Base-by-base conservation (phyloP, 2,113 vertebrate genomes). In the Tychaedon coryphoeus region DNA sequence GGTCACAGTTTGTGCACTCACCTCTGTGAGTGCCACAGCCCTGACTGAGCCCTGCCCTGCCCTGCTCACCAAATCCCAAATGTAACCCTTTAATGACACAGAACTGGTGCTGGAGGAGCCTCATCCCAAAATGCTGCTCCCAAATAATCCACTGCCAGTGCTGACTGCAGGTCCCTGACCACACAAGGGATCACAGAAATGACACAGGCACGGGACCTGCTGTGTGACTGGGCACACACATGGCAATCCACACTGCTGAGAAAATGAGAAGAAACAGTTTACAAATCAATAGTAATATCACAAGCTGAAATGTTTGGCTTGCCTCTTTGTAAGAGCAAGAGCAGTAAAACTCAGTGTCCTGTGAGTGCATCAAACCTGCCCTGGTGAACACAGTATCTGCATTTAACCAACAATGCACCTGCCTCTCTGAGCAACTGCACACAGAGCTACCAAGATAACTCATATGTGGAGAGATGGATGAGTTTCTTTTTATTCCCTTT, bases 401-500 rank as follows among this genome's bases (percentile, higher is more conserved):
- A 51, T 51, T 87, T 47, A 56, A 56, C 1, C 4, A 29, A 10
- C 23, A 29, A 1, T 2, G 50, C n/a, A 28, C 19, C 66, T 51
- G 42, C 56, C 77, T 58, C 74, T 64, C 42, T 82, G 70, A 67
- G 70, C 81, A 67, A 14, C 34, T 12, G 40, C 57, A 87, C 40
- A 40, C 40, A 78, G 7, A 70, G 26, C 24, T n/a, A 62, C 57
- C 56, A n/a, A n/a, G 47, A 58, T 2, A 60, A 34, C 29, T 43
- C 43, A 19, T 3, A 6, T 1, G 50, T 0, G 19, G 2, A 74
- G 10, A 25, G 8, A 42, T 6, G 38, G 7, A 53, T 11, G 24
- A 54, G 14, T 12, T 53, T 31, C n/a, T 56, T 34, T 64, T 72
- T 19, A 29, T 67, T 64, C 40, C 34, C 29, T 77, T 38, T 75